phyloP scores from a whole-genome alignment of 1,140 invertebrate species.

The Drosophila erecta region DNA sequence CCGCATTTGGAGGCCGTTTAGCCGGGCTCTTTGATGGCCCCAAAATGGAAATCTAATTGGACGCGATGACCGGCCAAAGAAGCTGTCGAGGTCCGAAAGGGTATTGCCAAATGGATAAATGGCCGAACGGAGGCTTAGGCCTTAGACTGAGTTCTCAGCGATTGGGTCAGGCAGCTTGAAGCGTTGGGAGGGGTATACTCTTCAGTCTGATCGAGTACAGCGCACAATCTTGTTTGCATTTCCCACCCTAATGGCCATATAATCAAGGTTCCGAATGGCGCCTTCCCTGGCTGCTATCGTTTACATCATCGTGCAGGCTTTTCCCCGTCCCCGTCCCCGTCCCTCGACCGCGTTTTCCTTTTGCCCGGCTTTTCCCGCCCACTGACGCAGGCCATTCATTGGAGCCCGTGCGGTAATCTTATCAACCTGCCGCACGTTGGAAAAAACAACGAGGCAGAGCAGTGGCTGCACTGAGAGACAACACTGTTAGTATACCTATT shows the following conservation, averaged over 20 bases:
- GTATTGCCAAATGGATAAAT: constrained; percentile 22
- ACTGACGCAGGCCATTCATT: constrained; percentile 49
- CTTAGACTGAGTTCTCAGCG: constrained; percentile 28
- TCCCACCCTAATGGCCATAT: constrained; percentile 51
- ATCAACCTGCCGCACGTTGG: constrained; percentile 44
- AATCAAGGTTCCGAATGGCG: constrained; percentile 50
- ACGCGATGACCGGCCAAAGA: constrained; percentile 59
- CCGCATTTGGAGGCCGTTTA: constrained; percentile 60
- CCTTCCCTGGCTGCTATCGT: constrained; percentile 42
- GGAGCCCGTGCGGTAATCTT: constrained; percentile 47
- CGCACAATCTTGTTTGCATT: constrained; percentile 51
- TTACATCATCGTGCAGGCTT: constrained; percentile 39
- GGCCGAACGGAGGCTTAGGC: constrained; percentile 54
- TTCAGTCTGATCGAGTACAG: constrained; percentile 29
- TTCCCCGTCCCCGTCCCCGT: neutral
- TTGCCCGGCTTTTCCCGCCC: constrained; percentile 12
- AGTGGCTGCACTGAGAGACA: constrained; percentile 13
- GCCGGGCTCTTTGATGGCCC: constrained; percentile 67
- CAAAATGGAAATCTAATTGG: constrained; percentile 79
- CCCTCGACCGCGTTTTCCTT: neutral
- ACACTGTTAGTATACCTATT: neutral
- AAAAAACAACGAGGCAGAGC: constrained; percentile 23
- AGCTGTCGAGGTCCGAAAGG: constrained; percentile 21
- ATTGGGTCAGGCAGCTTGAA: constrained; percentile 14
- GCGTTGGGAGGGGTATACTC: constrained; percentile 1